These are phyloP conservation scores for Argopecten irradians DNA, from an alignment of 1,140 invertebrate species.

Conservation along the genomic window DNA sequence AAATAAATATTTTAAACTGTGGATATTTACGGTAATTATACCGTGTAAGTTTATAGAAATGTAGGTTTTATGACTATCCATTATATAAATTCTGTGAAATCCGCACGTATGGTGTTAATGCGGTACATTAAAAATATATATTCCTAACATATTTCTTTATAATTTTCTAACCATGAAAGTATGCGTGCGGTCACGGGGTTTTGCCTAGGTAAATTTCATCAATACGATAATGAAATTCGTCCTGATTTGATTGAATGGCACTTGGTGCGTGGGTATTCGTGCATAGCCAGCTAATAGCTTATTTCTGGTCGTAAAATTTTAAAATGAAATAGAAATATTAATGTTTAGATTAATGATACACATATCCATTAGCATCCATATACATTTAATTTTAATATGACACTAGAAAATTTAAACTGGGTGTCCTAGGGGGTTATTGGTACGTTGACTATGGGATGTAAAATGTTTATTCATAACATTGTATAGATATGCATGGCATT, in stretches of 20 bases:
- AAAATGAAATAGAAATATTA: constrained; percentile 23
- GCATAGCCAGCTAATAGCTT: background rate
- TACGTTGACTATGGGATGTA: background rate
- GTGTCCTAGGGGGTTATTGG: background rate
- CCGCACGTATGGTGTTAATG: background rate
- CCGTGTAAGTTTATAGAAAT: no score
- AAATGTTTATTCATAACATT: background rate
- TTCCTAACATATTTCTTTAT: background rate
- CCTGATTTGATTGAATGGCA: background rate
- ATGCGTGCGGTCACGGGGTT: background rate
- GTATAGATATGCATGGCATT: background rate
- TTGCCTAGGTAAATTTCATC: background rate
- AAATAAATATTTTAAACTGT: no score
- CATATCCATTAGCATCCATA: background rate
- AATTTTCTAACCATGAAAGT: background rate
- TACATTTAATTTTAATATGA: background rate
- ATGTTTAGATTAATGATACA: background rate
- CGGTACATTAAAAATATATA: background rate
- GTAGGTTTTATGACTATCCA: no score
- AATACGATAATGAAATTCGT: background rate
- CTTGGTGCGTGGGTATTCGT: background rate
- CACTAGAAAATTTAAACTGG: background rate
- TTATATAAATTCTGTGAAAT: background rate
- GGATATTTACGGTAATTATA: no score
- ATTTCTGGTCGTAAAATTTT: constrained; percentile 1